phyloP scores from a whole-genome alignment of 2,797 vertebrate species.

The Galagoides demidoff region DNA sequence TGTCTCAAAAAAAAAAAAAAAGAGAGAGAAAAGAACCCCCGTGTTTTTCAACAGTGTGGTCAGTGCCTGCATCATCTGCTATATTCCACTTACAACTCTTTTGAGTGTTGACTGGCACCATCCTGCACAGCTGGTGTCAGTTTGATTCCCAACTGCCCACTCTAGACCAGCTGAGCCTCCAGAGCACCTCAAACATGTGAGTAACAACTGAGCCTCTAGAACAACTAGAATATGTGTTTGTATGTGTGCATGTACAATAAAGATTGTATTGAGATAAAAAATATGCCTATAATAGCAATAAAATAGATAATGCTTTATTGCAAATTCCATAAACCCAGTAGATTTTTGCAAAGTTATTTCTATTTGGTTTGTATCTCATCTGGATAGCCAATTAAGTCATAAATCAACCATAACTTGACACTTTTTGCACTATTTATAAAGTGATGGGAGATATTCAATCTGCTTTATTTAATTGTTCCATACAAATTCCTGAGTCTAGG shows the following conservation, averaged over 20 bases:
- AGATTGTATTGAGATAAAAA: neutral
- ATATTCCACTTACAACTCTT: neutral
- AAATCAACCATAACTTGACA: neutral
- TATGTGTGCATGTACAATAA: neutral
- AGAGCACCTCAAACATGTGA: no score
- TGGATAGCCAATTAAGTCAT: neutral
- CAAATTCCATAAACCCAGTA: neutral
- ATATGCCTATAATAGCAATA: neutral
- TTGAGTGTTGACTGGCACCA: neutral
- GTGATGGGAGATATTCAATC: neutral
- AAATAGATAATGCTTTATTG: neutral
- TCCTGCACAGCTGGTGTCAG: accelerated
- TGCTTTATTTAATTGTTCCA: neutral
- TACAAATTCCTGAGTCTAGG: neutral
- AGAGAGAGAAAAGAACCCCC: no score
- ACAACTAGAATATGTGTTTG: neutral
- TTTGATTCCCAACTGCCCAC: neutral
- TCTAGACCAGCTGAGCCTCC: no score
- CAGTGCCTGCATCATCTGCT: neutral
- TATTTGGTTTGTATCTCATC: neutral
- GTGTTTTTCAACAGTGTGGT: neutral
- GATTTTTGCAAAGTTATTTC: neutral
- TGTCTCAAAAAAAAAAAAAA: no score
- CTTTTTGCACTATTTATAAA: neutral
- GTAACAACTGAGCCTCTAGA: neutral